Evolutionary conservation across 2,888 invertebrate species (phyloP), one percentile per base, ranked within the genome.

Genomic region (Unio pictorum): DNA sequence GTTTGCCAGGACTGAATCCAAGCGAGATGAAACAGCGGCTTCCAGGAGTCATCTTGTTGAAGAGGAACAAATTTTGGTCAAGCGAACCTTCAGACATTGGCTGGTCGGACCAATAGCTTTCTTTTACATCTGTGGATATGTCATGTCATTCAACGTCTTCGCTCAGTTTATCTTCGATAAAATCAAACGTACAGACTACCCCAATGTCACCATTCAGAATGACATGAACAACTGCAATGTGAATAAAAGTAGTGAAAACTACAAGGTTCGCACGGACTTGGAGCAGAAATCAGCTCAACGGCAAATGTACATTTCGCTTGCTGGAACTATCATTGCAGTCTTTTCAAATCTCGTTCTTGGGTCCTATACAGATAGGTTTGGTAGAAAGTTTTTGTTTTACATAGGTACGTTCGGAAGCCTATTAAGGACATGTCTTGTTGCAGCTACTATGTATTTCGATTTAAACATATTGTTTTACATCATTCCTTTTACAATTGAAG

Each of bases 311-410:
- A 67, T 66, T n/a, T 55, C 68, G 26, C 55, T 78, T 20, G 67
- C 72, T 5, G 68, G 61, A n/a, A 72, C 75, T 3, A 66, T 81
- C 20, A 78, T 78, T 3, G 68, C 71, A 1, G 68, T 79, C 15
- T 72, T 78, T 23, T 61, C 76, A 0, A 78, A 78, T 61, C 66
- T 81, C 0, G 28, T 79, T 11, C 63, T 76, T 2, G 79, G 76
- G 1, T 73, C 78, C 5, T 72, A 65, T 8, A 78, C 76, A 55
- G 81, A 81, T 60, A 73, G 64, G 55, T 79, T 72, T 56, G 81
- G 81, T 3, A 66, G 81, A 55, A 79, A 79, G 61, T 71, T 73
- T 55, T 61, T 81, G 15, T 71, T 81, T 55, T 69, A 68, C 62
- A 62, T 76, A n/a, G 72, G 73, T 15, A 60, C 72, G 45, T n/a